Evolutionary conservation across 2,888 invertebrate species (phyloP), one percentile per base, ranked within the genome.

Genomic region (Ptychoptera contaminata): DNA sequence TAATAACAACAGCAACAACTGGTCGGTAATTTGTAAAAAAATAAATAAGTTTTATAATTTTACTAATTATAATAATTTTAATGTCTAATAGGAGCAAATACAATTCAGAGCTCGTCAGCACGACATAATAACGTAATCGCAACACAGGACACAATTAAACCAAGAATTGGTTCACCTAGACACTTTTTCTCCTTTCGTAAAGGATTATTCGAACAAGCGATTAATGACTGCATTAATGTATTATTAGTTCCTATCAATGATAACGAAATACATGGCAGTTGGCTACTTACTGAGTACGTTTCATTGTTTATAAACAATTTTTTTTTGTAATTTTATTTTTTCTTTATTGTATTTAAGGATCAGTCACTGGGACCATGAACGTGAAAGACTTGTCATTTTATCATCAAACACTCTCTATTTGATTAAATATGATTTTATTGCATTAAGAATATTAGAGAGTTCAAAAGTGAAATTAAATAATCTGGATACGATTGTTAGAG

Each of bases 371-470:
- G 86, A 88, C 58, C 78, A 81, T 56, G 87, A 90, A 58, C 79
- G 82, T 55, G 90, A 90, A 62, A 72, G 85, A 42, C 71, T 90
- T 35, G 69, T 87, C 2, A 60, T 87, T 11, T 65, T 90, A 16
- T 82, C 83, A 2, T 76, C 80, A n/a, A 72, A 78, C 53, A 70
- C 77, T 35, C 66, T 90, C 29, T 72, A 85, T 55, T 73, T 79
- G 8, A 73, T 84, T 46, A 86, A 85, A 59, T 90, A 84, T 62
- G 87, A 90, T 65, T 87, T 90, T 61, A 87, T 90, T 54, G 82
- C 82, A 0, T 69, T 83, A 61, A 79, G 77, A 54, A 72, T 81
- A 50, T 62, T 83, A 46, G 82, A 82, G 49, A 78, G 74, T 54
- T 75, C 75, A 54, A 76, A 81, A 59, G 70, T 86, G 1, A 72